phyloP scores from a whole-genome alignment of 1,140 invertebrate genomes.

The Drosophila micromelanica region DNA sequence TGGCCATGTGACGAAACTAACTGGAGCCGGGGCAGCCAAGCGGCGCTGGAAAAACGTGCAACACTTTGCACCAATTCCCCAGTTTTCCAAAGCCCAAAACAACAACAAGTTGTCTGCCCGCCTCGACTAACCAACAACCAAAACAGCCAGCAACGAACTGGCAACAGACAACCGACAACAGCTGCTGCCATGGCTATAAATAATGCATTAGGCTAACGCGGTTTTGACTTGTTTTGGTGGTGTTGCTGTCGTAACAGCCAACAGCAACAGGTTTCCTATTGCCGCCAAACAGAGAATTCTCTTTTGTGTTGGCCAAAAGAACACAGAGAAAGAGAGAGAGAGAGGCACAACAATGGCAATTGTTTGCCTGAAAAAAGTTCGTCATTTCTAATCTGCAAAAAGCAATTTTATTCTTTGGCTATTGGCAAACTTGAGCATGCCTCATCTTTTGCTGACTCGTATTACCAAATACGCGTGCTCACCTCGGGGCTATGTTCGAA shows the following conservation, averaged over 20 bases:
- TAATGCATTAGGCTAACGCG: constrained; percentile 60
- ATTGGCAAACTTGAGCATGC: not conserved
- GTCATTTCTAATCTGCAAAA: not conserved
- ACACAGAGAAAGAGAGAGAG: too few relatives aligned
- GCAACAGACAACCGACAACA: constrained; percentile 5
- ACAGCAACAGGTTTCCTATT: constrained; percentile 48
- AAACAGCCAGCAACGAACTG: constrained; percentile 3
- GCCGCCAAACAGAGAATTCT: constrained; percentile 23
- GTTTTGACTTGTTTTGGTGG: constrained; percentile 39
- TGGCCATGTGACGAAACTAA: constrained; percentile 43
- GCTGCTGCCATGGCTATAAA: constrained; percentile 47
- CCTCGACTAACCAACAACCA: constrained; percentile 10
- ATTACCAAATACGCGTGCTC: constrained; percentile 13
- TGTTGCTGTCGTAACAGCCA: constrained; percentile 46
- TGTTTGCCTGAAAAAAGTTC: constrained; percentile 3
- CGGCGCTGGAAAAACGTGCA: constrained; percentile 66
- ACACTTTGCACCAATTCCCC: constrained; percentile 59
- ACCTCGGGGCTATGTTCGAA: constrained; percentile 2
- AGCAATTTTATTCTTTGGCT: not conserved
- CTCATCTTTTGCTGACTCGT: not conserved
- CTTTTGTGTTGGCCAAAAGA: constrained; percentile 26
- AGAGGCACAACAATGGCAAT: not conserved
- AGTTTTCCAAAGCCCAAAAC: constrained; percentile 36
- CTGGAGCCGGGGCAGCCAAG: constrained; percentile 45
- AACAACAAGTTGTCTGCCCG: constrained; percentile 12